A percentile compares a stretch with the other conserved stretches of the same genome.
phyloP scores from a whole-genome alignment of 2,888 invertebrate species.

The Eupithecia pulchellata region DNA sequence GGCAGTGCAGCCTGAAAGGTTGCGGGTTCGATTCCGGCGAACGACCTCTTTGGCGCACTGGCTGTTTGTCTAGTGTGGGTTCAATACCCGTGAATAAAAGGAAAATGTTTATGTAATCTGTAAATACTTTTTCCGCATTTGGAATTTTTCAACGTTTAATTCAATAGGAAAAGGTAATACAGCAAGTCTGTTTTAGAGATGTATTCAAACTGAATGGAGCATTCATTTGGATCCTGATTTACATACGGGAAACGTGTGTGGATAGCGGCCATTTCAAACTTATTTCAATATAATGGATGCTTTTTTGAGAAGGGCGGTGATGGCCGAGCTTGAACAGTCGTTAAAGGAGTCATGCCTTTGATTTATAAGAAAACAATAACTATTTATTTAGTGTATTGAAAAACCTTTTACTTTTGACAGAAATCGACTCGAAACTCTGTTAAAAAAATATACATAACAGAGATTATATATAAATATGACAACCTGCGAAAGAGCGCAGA shows the following conservation, averaged over 20 bases:
- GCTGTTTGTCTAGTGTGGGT: too few species aligned
- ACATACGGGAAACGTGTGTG: not conserved
- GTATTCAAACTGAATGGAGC: constrained; percentile 42
- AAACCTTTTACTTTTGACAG: too few species aligned
- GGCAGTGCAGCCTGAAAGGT: not conserved
- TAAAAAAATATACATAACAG: too few species aligned
- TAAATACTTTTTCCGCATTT: not conserved
- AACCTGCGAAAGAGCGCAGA: too few species aligned
- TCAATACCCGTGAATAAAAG: not conserved
- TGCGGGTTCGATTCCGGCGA: not conserved
- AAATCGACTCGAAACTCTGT: too few species aligned
- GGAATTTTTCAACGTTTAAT: not conserved
- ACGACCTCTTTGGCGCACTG: too few species aligned
- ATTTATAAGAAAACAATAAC: too few species aligned
- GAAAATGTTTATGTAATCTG: not conserved
- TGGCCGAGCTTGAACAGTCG: too few species aligned
- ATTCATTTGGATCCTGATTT: constrained; percentile 27
- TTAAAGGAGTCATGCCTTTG: too few species aligned
- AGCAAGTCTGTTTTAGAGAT: constrained; percentile 16
- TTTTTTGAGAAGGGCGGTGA: too few species aligned
- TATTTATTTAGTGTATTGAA: too few species aligned
- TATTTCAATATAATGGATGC: not conserved
- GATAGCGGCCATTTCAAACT: not conserved
- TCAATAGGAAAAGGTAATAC: not conserved
- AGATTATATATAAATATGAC: too few species aligned